Evolutionary conservation across 2,888 invertebrate species (phyloP).

Genomic region (Luperina nickerlii): DNA sequence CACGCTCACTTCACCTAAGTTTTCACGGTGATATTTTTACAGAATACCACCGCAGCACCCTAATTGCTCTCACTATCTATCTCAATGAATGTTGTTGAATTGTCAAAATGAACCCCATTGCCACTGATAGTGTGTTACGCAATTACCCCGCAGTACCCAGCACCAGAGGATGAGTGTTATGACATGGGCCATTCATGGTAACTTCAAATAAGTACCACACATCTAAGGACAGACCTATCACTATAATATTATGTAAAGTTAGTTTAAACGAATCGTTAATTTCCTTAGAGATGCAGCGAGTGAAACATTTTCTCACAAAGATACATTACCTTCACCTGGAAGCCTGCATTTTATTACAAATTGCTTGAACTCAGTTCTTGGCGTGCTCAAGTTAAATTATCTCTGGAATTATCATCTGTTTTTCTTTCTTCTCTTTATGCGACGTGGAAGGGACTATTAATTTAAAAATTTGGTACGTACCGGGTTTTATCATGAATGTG

Average conservation of each 20-base stretch:
- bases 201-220: background rate
- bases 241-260: background rate
- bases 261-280: conserved; percentile 39
- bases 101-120: too few species aligned
- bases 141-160: background rate
- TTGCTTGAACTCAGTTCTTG: conserved; percentile 57
- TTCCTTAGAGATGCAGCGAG: conserved; percentile 28
- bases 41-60: too few species aligned
- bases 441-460: conserved; percentile 7
- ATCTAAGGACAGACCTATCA: background rate
- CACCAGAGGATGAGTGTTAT: background rate
- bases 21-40: too few species aligned
- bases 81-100: too few species aligned
- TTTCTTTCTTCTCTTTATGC: conserved; percentile 22
- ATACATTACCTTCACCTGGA: conserved; percentile 67
- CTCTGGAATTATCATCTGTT: conserved; percentile 36
- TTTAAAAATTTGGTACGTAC: background rate
- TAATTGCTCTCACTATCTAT: too few species aligned
- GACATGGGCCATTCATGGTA: background rate
- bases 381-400: conserved; percentile 41
- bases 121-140: too few species aligned
- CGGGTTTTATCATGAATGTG: background rate
- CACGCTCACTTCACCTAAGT: too few species aligned
- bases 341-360: conserved; percentile 69
- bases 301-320: conserved; percentile 35